phyloP scores from a whole-genome alignment of 2,113 vertebrate genomes.

The Odontophorus gujanensis region DNA sequence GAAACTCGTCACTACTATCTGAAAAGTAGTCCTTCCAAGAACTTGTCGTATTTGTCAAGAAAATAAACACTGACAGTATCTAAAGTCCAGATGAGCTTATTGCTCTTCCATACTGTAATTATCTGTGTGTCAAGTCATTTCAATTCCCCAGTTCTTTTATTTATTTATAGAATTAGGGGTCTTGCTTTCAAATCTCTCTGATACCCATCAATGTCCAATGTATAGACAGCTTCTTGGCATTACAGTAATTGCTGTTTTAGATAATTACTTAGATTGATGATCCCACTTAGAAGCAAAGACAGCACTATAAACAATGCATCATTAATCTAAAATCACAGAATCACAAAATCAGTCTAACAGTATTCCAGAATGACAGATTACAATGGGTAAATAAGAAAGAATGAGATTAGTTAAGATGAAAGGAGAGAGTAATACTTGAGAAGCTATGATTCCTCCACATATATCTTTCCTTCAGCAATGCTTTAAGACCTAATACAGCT shows the following conservation, averaged over 20 bases:
- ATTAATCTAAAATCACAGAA: not conserved
- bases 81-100: not conserved
- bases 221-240: not conserved
- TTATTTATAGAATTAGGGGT: not conserved
- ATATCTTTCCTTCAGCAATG: not conserved
- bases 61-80: not conserved
- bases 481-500: not conserved
- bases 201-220: not conserved
- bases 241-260: not conserved
- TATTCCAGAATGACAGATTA: not conserved
- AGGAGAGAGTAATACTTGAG: not conserved
- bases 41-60: not conserved
- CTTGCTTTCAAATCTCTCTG: not conserved
- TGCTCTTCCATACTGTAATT: not conserved
- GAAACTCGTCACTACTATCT: not conserved
- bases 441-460: not conserved
- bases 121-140: not conserved
- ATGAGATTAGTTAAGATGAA: not conserved
- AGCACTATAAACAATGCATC: not conserved
- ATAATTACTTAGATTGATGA: not conserved
- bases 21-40: not conserved
- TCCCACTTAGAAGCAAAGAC: not conserved
- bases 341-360: not conserved
- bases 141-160: not conserved
- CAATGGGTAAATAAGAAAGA: not conserved